Conservation (phyloP, 2,888 invertebrate species). For the Drosophila kuntzei region DNA sequence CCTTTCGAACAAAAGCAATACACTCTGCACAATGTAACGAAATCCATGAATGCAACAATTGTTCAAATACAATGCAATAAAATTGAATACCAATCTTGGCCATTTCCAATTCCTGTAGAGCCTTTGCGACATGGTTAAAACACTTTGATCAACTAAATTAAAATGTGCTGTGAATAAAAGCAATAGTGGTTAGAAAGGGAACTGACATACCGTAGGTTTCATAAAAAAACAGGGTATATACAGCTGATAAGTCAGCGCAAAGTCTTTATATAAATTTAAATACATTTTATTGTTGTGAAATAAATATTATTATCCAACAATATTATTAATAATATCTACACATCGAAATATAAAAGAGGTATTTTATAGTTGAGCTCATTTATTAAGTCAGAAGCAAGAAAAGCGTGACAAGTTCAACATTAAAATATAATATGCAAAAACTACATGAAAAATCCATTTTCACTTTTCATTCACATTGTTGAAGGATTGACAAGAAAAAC, state of each 20-base stretch:
- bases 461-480: not conserved
- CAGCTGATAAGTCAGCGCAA: not conserved
- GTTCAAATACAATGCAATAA: conserved; percentile 73
- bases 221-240: not conserved
- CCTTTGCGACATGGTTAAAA: conserved; percentile 8
- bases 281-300: not conserved
- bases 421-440: not conserved
- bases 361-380: conserved; percentile 7
- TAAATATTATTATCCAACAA: not conserved
- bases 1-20: conserved; percentile 75
- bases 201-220: not conserved
- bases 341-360: conserved; percentile 7
- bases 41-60: conserved; percentile 83
- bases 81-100: conserved; percentile 27
- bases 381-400: not conserved
- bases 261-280: not conserved
- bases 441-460: conserved; percentile 30
- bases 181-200: not conserved
- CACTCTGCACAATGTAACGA: conserved; percentile 70
- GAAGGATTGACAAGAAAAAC: not conserved
- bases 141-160: not conserved
- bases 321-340: not conserved
- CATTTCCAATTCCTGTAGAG: conserved; percentile 5
- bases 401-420: conserved; percentile 29
- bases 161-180: not conserved